A percentile compares a stretch with the other conserved stretches of the same genome.
These are phyloP conservation scores for Tipula unca DNA, from an alignment of 2,888 invertebrate genomes.

Conservation along the genomic window DNA sequence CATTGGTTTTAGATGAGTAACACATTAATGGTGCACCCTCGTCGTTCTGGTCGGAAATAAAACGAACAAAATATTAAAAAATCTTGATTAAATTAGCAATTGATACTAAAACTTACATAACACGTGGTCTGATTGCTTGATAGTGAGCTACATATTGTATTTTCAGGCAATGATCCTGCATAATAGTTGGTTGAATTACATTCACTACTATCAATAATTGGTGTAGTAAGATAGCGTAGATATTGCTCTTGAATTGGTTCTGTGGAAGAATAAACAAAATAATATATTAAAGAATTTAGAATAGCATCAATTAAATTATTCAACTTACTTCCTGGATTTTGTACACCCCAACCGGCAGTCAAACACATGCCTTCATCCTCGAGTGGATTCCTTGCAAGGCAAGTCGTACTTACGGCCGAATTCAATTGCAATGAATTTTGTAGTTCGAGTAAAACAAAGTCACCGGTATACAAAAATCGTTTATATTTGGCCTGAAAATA, in stretches of 20 bases:
- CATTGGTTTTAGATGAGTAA: slow-evolving; percentile 42
- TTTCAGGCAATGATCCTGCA: slow-evolving; percentile 47
- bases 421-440: slow-evolving; percentile 44
- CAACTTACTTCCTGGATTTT: not conserved
- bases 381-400: slow-evolving; percentile 45
- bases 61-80: slow-evolving; percentile 2
- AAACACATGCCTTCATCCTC: slow-evolving; percentile 48
- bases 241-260: slow-evolving; percentile 8
- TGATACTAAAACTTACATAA: slow-evolving; percentile 44
- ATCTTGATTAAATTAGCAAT: not conserved
- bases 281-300: not conserved
- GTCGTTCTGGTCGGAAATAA: slow-evolving; percentile 47
- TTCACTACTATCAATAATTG: slow-evolving; percentile 45
- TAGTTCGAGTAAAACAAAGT: slow-evolving; percentile 49
- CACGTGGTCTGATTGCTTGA: slow-evolving; percentile 49
- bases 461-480: slow-evolving; percentile 49
- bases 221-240: not conserved
- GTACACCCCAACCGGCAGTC: slow-evolving; percentile 46
- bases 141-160: slow-evolving; percentile 51
- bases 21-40: slow-evolving; percentile 60
- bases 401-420: slow-evolving; percentile 48
- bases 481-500: slow-evolving; percentile 44
- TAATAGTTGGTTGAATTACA: slow-evolving; percentile 56
- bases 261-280: not conserved
- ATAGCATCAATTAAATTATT: not conserved